Evolutionary conservation across 2,113 vertebrate species (phyloP), one percentile per base, ranked within the genome.

Genomic region (Dasyurus viverrinus): DNA sequence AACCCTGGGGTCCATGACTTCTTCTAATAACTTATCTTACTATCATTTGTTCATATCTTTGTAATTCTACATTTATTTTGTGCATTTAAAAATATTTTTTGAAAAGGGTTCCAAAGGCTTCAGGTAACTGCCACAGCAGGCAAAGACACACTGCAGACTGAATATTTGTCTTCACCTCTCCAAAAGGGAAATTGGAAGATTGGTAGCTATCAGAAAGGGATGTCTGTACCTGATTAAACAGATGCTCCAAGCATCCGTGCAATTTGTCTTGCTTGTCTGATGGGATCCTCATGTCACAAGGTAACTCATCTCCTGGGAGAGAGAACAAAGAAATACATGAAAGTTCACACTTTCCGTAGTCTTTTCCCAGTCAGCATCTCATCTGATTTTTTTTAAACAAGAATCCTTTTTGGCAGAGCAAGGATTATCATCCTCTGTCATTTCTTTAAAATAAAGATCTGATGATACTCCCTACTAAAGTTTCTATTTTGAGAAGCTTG

Each of bases 261-360:
- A 99, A 99, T 96, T 99, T 99, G 98, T 99, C 99, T 98, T 99
- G 99, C 93, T 99, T 99, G 98, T 99, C 99, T 1, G 99, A 99
- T 8, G 99, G 98, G 96, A 99, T 99, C 97, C 99, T 99, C 99
- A 99, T 99, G 97, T 99, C 99, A 98, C 98, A 99, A 0, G 99
- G 99, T 97, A 99, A 98, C 97, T 99, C 99, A 0, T 99, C 99
- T 26, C 99, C 99, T 99, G 95, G 95, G 6, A 14, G 91, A 60
- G 16, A 25, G 54, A 89, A 96, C 89, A 96, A 27, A 7, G 42
- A 57, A 90, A 47, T 27, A 23, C 50, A 52, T 52, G 50, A 52
- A 52, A 84, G 16, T 42, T 19, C 48, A 3, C 0, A 2, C 16
- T 52, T 91, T 46, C 19, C 46, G 50, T 23, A 2, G 8, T 10